phyloP scores from a whole-genome alignment of 2,888 invertebrate species.

The Cataglyphis livida region DNA sequence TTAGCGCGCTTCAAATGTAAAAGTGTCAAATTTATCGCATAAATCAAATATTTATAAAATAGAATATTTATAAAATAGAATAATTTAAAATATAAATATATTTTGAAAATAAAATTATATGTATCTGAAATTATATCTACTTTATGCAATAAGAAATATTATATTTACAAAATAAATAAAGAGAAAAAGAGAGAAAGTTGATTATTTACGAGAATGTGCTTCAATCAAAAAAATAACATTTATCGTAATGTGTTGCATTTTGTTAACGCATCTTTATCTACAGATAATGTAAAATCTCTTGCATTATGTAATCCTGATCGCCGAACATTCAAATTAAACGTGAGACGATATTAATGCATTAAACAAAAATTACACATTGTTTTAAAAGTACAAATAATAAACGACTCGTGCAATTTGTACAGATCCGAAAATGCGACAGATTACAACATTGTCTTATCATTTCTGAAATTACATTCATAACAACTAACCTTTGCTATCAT shows the following conservation, averaged over 20 bases:
- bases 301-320: not conserved
- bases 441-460: slow-evolving; percentile 2
- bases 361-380: not conserved
- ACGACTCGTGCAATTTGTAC: not conserved
- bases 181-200: not conserved
- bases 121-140: not conserved
- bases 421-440: not conserved
- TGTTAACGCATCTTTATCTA: not conserved
- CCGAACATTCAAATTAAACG: not conserved
- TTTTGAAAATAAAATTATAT: not conserved
- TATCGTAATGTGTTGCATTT: not conserved
- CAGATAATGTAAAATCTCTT: not conserved
- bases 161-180: not conserved
- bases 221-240: not conserved
- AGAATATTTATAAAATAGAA: not conserved
- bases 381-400: slow-evolving; percentile 1
- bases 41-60: not conserved
- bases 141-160: not conserved
- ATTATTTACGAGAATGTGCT: not conserved
- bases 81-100: not conserved
- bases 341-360: not conserved
- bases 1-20: not conserved
- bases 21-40: not conserved
- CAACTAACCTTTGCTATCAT: not conserved
- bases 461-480: slow-evolving; percentile 9